These are phyloP conservation scores for Cynaeus angustus DNA, from an alignment of 2,888 invertebrate species.

Conservation along the genomic window DNA sequence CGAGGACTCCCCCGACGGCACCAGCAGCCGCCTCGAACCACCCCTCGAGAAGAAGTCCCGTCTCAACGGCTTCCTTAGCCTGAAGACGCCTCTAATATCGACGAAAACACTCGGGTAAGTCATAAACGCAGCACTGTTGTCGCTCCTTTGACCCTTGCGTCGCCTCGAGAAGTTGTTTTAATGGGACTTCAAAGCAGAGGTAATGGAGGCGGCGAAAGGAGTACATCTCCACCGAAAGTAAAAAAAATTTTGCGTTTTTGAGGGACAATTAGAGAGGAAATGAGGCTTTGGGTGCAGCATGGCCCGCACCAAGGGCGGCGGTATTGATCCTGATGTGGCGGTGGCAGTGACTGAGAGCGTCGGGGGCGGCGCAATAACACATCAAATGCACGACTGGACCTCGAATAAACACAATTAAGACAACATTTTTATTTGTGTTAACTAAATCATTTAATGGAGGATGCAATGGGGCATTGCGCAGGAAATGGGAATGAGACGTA, in stretches of 20 bases:
- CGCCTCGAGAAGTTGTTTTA: conserved; percentile 5
- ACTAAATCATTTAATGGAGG: neutral
- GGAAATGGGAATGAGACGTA: neutral
- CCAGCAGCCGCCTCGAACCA: conserved; percentile 69
- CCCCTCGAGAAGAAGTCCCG: conserved; percentile 75
- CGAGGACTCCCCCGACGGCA: conserved; percentile 74
- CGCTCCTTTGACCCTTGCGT: neutral
- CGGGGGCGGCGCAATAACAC: conserved; percentile 34
- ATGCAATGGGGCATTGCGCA: no score
- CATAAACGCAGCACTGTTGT: neutral
- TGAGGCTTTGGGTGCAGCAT: neutral
- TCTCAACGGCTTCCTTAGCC: conserved; percentile 79
- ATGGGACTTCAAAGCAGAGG: conserved; percentile 10
- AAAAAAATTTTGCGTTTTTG: neutral
- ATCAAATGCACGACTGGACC: conserved; percentile 30
- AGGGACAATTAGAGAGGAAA: neutral
- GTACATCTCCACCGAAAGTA: neutral
- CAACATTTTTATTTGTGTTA: conserved; percentile 5
- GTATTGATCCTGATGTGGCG: conserved; percentile 40
- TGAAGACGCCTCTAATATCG: conserved; percentile 83
- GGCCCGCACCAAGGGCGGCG: conserved; percentile 10
- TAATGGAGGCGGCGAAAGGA: neutral
- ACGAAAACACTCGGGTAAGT: conserved; percentile 85
- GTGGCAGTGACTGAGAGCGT: conserved; percentile 42
- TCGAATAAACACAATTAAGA: conserved; percentile 19